phyloP scores from a whole-genome alignment of 64 coral and sea anemone genomes.

The Dendronephthya gigantea region DNA sequence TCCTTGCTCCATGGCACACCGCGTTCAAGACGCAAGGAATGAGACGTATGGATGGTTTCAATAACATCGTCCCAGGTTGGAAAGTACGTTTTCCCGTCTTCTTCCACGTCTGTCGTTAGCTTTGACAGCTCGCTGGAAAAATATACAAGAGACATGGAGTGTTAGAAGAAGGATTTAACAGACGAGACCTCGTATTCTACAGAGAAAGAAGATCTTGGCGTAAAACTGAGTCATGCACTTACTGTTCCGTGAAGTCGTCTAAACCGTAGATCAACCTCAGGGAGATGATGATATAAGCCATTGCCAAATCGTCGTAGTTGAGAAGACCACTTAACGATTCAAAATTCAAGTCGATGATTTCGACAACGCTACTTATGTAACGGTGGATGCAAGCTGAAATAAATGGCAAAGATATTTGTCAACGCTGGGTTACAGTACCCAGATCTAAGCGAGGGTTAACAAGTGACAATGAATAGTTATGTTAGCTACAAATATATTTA shows the following conservation, averaged over 20 bases:
- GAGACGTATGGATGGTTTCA: conserved; percentile 19
- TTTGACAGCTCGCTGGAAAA: background rate
- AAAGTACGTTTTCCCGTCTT: background rate
- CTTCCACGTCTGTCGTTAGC: background rate
- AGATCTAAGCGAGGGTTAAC: no score
- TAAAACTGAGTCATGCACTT: background rate
- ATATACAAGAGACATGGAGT: background rate
- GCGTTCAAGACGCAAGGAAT: conserved; percentile 13
- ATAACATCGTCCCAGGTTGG: conserved; percentile 53
- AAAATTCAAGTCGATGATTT: background rate
- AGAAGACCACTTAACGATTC: background rate
- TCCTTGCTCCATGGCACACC: conserved; percentile 46
- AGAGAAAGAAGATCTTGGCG: no score
- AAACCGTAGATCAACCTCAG: conserved; percentile 56
- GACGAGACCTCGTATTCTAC: no score
- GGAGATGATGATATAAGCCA: conserved; percentile 45
- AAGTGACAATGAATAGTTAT: no score
- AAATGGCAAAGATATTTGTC: background rate
- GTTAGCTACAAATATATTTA: no score
- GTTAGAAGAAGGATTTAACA: background rate
- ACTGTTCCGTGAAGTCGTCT: conserved; percentile 32
- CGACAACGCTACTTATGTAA: background rate
- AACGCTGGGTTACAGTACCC: no score
- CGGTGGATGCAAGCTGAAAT: background rate
- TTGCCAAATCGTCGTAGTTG: conserved; percentile 34